Base-by-base conservation (phyloP, 2,888 invertebrate species). In the Odontocerum albicorne region DNA sequence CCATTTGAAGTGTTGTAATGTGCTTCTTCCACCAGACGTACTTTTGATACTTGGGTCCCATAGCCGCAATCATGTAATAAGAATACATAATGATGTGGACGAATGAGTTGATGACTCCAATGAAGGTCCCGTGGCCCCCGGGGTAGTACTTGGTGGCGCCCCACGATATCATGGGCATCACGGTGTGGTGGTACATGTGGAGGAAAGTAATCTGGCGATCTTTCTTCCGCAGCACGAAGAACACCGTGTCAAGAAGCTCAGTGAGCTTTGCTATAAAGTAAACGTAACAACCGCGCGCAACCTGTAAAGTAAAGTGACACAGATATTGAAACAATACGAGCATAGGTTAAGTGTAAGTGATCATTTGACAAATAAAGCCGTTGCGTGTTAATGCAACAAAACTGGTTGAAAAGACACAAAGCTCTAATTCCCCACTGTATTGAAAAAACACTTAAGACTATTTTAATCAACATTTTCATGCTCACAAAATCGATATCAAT, bases 81-180 rank as follows among this genome's bases (percentile, higher is more conserved):
- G 87, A 79, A 70, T 96, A 96, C 96, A 96, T 96, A 63, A 96
- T 81, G 62, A 96, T 89, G 68, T 96, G 96, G 13, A 96, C 95
- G 65, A 95, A 95, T 2, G 94, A 91, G 75, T 96, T 96, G 63
- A 96, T 86, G 58, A 91, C 83, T 53, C 92, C 90, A 64, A 93
- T 92, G 66, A 93, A 88, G 2, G 95, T 93, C 19, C 93, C 93
- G 71, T 96, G 96, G 0, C 92, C 93, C 46, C 92, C 92, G 52
- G 85, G 83, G 67, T 83, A 88, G 69, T 91, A 96, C 71, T 93
- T 93, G 10, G 92, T 90, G 10, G 89, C 90, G 39, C 92, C 92
- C 96, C 96, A 96, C 47, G 92, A 90, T 65, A 91, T 87, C 81
- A 93, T 83, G 1, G 95, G 94, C 96, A 96, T 96, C 38, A 93